Conservation (phyloP, 2,113 vertebrate species). For the Mugil cephalus region DNA sequence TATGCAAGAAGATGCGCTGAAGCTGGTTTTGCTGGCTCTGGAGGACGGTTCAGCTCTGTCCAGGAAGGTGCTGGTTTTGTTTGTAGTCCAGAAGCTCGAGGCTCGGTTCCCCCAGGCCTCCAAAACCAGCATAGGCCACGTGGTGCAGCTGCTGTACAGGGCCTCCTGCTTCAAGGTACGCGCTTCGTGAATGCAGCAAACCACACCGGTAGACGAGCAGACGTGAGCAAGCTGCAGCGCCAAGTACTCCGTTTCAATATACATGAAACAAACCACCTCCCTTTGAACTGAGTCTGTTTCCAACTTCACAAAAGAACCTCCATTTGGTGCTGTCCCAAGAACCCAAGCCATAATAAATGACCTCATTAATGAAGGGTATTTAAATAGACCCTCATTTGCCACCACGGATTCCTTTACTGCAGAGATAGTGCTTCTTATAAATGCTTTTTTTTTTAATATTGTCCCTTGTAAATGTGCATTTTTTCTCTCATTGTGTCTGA, state of each 20-base stretch:
- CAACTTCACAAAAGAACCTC: conserved; percentile 28
- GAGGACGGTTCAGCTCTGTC: conserved; percentile 98
- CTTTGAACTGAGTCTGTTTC: background rate
- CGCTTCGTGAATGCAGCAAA: background rate
- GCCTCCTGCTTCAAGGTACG: conserved; percentile 97
- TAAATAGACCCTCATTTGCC: conserved; percentile 46
- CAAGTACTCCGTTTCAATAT: background rate
- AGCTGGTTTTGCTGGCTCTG: conserved; percentile 93
- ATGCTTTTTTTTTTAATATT: background rate
- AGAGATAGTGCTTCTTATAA: background rate
- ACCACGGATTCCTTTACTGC: conserved; percentile 8
- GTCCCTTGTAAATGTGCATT: conserved; percentile 23
- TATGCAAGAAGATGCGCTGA: conserved; percentile 97
- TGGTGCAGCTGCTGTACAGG: conserved; percentile 97
- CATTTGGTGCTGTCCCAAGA: conserved; percentile 30
- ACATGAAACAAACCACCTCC: background rate
- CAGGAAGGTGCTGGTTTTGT: conserved; percentile 97
- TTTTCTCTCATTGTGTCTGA: too few relatives aligned
- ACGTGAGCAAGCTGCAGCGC: conserved; percentile 7
- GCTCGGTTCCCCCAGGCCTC: conserved; percentile 97
- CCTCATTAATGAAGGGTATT: conserved; percentile 46
- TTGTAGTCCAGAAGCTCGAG: conserved; percentile 97
- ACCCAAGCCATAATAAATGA: conserved; percentile 37
- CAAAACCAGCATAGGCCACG: conserved; percentile 98
- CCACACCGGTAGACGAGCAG: background rate